Conservation (phyloP, 2,797 vertebrate species). For the Sibirionetta formosa region DNA sequence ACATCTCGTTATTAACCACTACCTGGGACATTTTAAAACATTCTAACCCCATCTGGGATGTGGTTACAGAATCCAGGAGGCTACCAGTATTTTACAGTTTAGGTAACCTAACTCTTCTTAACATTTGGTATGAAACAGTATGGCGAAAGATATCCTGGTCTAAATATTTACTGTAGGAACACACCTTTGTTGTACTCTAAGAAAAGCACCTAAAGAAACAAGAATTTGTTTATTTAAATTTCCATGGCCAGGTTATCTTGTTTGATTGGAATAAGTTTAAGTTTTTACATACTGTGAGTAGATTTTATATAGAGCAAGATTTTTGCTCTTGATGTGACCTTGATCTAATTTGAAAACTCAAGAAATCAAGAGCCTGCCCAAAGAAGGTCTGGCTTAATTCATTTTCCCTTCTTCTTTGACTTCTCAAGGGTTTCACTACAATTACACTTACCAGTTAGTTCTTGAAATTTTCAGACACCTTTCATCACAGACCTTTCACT, state of each 20-base stretch:
- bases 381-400: slow-evolving; percentile 28
- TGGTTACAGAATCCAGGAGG: slow-evolving; percentile 3
- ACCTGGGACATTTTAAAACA: slow-evolving; percentile 1
- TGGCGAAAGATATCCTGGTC: background rate
- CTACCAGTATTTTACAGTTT: background rate
- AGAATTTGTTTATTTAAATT: background rate
- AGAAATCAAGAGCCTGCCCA: background rate
- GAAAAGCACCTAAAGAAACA: background rate
- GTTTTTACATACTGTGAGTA: background rate
- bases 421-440: slow-evolving; percentile 24
- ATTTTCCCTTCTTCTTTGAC: background rate
- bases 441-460: background rate
- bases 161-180: background rate
- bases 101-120: background rate
- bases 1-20: slow-evolving; percentile 61
- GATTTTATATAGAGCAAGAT: background rate
- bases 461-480: slow-evolving; percentile 43
- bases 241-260: background rate
- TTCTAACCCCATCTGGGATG: background rate
- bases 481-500: slow-evolving; percentile 51
- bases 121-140: background rate
- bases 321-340: background rate
- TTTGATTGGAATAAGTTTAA: background rate
- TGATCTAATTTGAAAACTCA: background rate
- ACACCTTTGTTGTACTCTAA: background rate